phyloP scores from a whole-genome alignment of 2,113 vertebrate species.

The Romanogobio albipinnatus region DNA sequence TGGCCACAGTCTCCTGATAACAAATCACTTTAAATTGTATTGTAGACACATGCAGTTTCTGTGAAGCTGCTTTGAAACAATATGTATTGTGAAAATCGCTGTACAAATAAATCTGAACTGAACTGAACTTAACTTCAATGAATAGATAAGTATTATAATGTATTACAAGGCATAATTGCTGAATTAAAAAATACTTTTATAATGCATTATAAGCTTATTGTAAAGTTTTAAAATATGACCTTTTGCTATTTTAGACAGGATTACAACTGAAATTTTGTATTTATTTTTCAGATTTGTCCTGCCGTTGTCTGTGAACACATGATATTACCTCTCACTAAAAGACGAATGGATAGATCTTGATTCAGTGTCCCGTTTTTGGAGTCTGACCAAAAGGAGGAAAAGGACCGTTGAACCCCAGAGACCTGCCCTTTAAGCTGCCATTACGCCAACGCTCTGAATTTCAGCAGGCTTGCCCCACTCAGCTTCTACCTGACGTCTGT shows the following conservation, averaged over 20 bases:
- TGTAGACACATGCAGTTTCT: too few species aligned
- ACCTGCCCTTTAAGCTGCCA: neutral
- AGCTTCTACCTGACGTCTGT: conserved; percentile 4
- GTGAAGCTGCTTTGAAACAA: too few species aligned
- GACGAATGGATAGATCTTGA: conserved; percentile 3
- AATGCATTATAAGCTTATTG: neutral
- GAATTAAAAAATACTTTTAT: too few species aligned
- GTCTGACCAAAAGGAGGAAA: neutral
- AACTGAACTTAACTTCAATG: too few species aligned
- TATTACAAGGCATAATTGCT: too few species aligned
- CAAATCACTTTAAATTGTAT: too few species aligned
- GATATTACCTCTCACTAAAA: neutral
- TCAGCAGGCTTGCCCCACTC: neutral
- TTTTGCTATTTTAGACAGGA: neutral
- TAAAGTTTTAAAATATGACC: neutral
- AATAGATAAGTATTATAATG: too few species aligned
- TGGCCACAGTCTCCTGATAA: too few species aligned
- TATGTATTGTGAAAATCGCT: too few species aligned
- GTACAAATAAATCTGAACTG: too few species aligned
- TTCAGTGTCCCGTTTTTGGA: neutral
- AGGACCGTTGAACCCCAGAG: neutral
- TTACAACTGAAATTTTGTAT: neutral
- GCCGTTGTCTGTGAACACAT: neutral
- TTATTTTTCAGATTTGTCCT: neutral
- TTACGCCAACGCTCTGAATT: neutral